Evolutionary conservation across 2,888 invertebrate genomes (phyloP), one percentile per base, ranked within the genome.

Genomic region (Ryuthela nishihirai): DNA sequence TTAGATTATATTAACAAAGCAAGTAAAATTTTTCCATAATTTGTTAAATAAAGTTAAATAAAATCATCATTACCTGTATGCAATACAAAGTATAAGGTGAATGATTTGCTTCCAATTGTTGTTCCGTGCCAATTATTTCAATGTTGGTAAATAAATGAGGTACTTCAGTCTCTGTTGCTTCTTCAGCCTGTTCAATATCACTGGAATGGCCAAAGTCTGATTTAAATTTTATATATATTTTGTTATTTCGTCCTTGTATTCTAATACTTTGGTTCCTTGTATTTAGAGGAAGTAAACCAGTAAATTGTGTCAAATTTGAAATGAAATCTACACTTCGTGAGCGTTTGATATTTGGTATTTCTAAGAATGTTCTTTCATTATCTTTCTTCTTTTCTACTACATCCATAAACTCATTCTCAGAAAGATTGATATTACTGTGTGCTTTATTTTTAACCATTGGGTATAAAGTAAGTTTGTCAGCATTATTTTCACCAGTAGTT

Each of bases 41-140:
- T n/a, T n/a, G n/a, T n/a, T n/a, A n/a, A n/a, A n/a, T n/a, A n/a
- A n/a, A n/a, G n/a, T n/a, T n/a, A n/a, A n/a, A n/a, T n/a, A n/a
- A n/a, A n/a, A n/a, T n/a, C n/a, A n/a, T n/a, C n/a, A 53, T 50
- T n/a, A 60, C 60, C 69, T 72, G 71, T 29, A 74, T 72, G 53
- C 71, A 72, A 64, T 73, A 74, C 24, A 72, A 65, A 40, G 70
- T 70, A 65, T 70, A 71, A 26, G 71, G 70, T 35, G 69, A 46
- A 24, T 64, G 69, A 29, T 69, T 69, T 5, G 69, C 65, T 49
- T 71, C 71, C 47, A 35, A 53, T 9, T 68, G 68, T 49, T 71
- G 67, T 55, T 73, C 72, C 17, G 73, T 72, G 50, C 68, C 68
- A 1, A 72, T 69, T 50, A 75, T 73, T 38, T 56, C 42, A 15